A percentile compares a stretch with the other conserved stretches of the same genome.
phyloP scores from a whole-genome alignment of 2,888 invertebrate species.

The Clunio marinus region DNA sequence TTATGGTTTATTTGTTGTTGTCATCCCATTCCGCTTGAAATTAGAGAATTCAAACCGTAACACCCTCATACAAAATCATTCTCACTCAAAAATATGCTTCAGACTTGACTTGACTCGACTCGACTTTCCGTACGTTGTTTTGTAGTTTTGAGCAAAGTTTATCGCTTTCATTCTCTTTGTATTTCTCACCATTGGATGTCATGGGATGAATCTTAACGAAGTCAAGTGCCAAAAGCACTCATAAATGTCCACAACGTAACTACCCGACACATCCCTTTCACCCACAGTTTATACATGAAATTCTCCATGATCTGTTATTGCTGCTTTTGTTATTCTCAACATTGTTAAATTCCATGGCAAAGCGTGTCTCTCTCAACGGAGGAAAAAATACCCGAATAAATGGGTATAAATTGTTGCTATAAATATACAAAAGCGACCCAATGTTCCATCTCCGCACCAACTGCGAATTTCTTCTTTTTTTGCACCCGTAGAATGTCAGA shows the following conservation, averaged over 20 bases:
- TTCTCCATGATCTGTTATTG: slow-evolving; percentile 7
- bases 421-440: not conserved
- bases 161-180: too few relatives aligned
- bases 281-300: not conserved
- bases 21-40: not conserved
- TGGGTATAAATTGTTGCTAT: slow-evolving; percentile 32
- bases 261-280: not conserved
- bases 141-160: too few relatives aligned
- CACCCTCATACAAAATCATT: not conserved
- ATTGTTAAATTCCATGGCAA: not conserved
- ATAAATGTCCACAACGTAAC: too few relatives aligned
- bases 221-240: too few relatives aligned
- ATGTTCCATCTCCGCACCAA: slow-evolving; percentile 10
- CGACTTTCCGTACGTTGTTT: too few relatives aligned
- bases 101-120: not conserved
- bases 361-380: too few relatives aligned
- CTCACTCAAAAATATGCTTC: not conserved
- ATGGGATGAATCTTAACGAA: too few relatives aligned
- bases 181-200: too few relatives aligned
- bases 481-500: slow-evolving; percentile 20
- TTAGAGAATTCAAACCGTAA: not conserved
- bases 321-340: not conserved
- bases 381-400: not conserved
- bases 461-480: not conserved
- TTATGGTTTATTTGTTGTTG: slow-evolving; percentile 15